These are phyloP conservation scores for Suillia variegata DNA, from an alignment of 2,888 invertebrate species.

Conservation along the genomic window DNA sequence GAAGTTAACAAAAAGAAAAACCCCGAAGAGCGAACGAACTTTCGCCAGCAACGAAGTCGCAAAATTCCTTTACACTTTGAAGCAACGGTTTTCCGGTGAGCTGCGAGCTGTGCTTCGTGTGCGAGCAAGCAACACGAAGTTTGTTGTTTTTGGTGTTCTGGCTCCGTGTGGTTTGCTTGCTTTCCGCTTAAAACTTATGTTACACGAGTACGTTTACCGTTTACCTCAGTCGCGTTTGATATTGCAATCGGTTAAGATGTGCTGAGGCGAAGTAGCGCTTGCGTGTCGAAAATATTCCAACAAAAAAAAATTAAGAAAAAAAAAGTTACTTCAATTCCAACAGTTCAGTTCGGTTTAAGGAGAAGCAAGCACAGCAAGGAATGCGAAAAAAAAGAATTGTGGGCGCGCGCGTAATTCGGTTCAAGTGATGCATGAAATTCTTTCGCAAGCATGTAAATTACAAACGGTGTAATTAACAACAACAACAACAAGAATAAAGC, in stretches of 20 bases:
- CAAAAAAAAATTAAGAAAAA: neutral
- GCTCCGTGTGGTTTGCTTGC: constrained; percentile 35
- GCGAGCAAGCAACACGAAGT: too few species aligned
- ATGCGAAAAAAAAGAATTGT: neutral
- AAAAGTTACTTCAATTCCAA: neutral
- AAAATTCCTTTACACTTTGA: too few species aligned
- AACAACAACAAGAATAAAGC: too few species aligned
- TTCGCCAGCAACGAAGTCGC: too few species aligned
- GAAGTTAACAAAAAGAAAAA: too few species aligned
- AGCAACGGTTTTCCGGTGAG: too few species aligned
- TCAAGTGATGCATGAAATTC: too few species aligned
- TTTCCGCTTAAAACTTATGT: constrained; percentile 32
- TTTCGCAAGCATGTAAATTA: too few species aligned
- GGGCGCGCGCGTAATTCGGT: neutral
- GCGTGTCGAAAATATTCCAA: neutral
- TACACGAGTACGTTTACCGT: constrained; percentile 57
- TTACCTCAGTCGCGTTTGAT: constrained; percentile 61
- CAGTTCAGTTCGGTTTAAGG: neutral
- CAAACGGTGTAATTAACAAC: too few species aligned
- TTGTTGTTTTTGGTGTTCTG: too few species aligned
- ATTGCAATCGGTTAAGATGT: constrained; percentile 60
- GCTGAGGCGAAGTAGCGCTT: constrained; percentile 3
- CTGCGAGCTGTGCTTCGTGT: constrained; percentile 2
- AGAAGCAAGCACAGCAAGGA: neutral
- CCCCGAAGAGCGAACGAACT: too few species aligned